Evolutionary conservation across 2,888 invertebrate genomes (phyloP).

Genomic region (Hirtodrosophila confusa): DNA sequence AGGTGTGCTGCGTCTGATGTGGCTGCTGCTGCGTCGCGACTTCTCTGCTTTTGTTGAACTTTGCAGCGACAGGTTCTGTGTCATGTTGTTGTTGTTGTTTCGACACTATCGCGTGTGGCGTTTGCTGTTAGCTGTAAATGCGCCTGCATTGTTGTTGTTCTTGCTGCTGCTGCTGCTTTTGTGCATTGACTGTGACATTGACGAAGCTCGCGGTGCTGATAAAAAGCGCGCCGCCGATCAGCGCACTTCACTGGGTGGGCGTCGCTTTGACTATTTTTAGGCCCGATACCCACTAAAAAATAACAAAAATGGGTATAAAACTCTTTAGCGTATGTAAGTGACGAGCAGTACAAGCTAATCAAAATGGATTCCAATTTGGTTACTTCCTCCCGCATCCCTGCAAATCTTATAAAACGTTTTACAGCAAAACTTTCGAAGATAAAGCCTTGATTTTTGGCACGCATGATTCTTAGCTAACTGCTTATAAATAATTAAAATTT

Average conservation of each 20-base stretch:
- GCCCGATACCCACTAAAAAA: too few species aligned
- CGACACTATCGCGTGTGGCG: constrained; percentile 69
- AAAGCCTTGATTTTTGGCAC: too few species aligned
- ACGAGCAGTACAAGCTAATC: too few species aligned
- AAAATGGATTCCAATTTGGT: too few species aligned
- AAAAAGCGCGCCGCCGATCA: constrained; percentile 34
- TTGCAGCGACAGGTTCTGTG: constrained; percentile 76
- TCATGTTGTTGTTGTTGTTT: constrained; percentile 53
- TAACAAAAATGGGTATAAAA: too few species aligned
- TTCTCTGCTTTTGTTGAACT: constrained; percentile 62
- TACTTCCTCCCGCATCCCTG: too few species aligned
- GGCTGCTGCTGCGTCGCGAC: constrained; percentile 23
- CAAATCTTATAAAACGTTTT: too few species aligned
- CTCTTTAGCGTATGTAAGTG: too few species aligned
- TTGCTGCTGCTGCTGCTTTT: constrained; percentile 42
- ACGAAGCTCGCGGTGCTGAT: constrained; percentile 40
- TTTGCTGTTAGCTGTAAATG: constrained; percentile 70
- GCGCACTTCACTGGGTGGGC: constrained; percentile 28
- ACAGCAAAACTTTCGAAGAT: too few species aligned
- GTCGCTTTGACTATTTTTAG: constrained; percentile 5
- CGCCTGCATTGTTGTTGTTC: constrained; percentile 35
- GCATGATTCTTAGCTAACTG: too few species aligned
- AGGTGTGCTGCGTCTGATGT: constrained; percentile 10
- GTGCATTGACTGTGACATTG: constrained; percentile 81
- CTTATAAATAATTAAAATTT: too few species aligned